Conservation (phyloP, 2,888 invertebrate species). For the Erebia aethiops region DNA sequence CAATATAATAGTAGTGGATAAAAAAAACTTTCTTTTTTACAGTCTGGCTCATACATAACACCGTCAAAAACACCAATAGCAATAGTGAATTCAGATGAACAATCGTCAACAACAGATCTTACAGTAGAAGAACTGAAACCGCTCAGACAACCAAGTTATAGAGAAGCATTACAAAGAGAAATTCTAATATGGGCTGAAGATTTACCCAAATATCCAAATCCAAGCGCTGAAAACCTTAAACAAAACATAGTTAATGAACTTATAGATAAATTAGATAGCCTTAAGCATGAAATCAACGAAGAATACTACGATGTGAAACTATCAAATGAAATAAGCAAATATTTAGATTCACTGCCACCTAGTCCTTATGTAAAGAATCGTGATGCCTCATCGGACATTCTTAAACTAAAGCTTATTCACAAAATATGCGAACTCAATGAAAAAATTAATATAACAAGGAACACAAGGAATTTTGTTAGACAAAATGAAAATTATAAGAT, state of each 20-base stretch:
- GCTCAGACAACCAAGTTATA: conserved; percentile 36
- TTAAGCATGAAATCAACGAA: conserved; percentile 40
- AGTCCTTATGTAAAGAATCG: neutral
- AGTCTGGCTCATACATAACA: conserved; percentile 9
- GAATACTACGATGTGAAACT: neutral
- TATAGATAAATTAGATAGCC: conserved; percentile 50
- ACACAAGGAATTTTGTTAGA: neutral
- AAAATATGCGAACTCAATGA: conserved; percentile 47
- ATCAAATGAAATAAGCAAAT: conserved; percentile 47
- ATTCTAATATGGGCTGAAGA: conserved; percentile 52
- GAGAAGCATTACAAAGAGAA: conserved; percentile 46
- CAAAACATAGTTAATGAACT: conserved; percentile 50
- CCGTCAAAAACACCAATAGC: conserved; percentile 6
- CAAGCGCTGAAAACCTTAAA: conserved; percentile 45
- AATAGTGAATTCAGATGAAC: conserved; percentile 19
- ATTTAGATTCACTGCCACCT: conserved; percentile 48
- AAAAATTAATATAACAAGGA: neutral
- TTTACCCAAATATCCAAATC: conserved; percentile 49
- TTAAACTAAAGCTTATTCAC: conserved; percentile 50
- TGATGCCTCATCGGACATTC: conserved; percentile 43
- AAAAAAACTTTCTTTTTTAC: conserved; percentile 10
- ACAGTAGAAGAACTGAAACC: neutral
- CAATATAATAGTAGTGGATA: no score
- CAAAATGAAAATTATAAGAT: neutral
- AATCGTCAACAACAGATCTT: conserved; percentile 34